Percentiles rank a stretch among this genome's conserved stretches.
phyloP scores from a whole-genome alignment of 1,140 invertebrate genomes.

The Venturia canescens region DNA sequence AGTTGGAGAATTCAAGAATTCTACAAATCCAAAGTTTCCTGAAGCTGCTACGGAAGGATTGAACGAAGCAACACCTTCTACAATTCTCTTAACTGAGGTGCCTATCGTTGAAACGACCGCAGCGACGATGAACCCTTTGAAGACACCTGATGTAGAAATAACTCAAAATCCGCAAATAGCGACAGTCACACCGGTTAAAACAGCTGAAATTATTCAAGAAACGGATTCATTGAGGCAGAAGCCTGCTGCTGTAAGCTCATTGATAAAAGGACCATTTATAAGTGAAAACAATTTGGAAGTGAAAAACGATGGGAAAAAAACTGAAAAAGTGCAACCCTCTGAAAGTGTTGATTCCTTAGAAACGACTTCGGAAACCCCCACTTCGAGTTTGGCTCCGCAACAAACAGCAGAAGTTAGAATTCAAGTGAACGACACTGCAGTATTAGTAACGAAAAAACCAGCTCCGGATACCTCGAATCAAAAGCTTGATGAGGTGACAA shows the following conservation, averaged over 20 bases:
- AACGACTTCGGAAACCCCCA: background rate
- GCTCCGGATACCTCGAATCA: constrained; percentile 7
- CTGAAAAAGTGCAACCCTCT: background rate
- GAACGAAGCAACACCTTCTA: constrained; percentile 52
- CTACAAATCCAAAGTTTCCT: constrained; percentile 57
- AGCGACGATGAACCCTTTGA: background rate
- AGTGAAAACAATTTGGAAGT: background rate
- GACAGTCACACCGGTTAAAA: constrained; percentile 1
- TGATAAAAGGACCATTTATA: background rate
- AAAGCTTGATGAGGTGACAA: constrained; percentile 5
- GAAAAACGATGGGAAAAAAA: background rate
- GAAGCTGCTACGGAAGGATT: constrained; percentile 59
- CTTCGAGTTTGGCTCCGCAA: background rate
- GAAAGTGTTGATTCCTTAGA: background rate
- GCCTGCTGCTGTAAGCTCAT: background rate
- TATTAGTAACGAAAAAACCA: constrained; percentile 44
- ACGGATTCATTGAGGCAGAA: background rate
- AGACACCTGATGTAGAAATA: background rate
- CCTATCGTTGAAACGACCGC: constrained; percentile 55
- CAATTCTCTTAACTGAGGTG: constrained; percentile 58
- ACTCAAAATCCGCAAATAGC: constrained; percentile 26
- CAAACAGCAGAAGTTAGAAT: constrained; percentile 50
- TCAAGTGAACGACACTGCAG: constrained; percentile 50
- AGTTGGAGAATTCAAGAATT: constrained; percentile 49
- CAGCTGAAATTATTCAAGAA: constrained; percentile 2